These are phyloP conservation scores for Crotalus horridus DNA, from an alignment of 2,113 vertebrate genomes.

Conservation along the genomic window DNA sequence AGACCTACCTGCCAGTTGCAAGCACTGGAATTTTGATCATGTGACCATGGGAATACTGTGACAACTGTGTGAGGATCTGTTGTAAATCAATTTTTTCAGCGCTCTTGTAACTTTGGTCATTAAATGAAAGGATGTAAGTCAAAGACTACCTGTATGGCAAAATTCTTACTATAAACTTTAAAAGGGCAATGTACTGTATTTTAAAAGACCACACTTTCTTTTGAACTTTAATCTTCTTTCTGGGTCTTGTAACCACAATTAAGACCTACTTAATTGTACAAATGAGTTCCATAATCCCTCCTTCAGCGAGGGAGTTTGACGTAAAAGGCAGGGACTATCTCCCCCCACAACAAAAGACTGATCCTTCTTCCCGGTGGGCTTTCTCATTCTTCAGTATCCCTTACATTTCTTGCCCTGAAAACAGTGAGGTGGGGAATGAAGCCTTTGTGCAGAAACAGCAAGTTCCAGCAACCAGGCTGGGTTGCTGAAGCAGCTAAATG, in stretches of 20 bases:
- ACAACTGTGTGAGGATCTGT: neutral
- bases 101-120: neutral
- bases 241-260: neutral
- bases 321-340: neutral
- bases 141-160: neutral
- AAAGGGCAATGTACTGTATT: neutral
- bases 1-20: too few relatives aligned
- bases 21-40: neutral
- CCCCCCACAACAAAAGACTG: neutral
- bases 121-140: neutral
- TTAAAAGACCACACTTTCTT: neutral
- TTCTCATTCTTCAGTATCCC: neutral
- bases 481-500: slow-evolving; percentile 14
- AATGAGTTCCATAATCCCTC: neutral
- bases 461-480: slow-evolving; percentile 48
- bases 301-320: neutral
- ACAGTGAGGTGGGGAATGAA: neutral
- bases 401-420: neutral
- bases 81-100: neutral
- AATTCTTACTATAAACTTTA: neutral
- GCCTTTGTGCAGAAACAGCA: neutral
- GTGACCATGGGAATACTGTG: neutral
- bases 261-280: neutral
- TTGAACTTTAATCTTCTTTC: neutral
- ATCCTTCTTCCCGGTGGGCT: neutral